A percentile compares a stretch with the other conserved stretches of the same genome.
These are phyloP conservation scores for Bradypodion ventrale DNA, from an alignment of 2,797 vertebrate genomes.

Conservation along the genomic window DNA sequence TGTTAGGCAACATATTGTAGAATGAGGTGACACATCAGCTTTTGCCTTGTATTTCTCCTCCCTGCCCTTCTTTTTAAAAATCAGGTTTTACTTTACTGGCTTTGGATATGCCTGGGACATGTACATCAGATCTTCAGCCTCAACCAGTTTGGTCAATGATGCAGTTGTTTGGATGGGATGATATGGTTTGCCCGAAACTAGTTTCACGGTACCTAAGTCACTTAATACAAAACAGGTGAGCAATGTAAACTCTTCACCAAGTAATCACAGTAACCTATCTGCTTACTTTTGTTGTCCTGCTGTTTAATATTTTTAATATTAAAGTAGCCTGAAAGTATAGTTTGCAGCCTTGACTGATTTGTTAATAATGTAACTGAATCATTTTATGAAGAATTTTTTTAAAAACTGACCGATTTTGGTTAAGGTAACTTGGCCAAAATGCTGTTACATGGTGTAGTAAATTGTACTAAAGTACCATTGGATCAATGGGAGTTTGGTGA, in stretches of 20 bases:
- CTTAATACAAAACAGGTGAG: conserved; percentile 90
- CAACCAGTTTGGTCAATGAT: conserved; percentile 87
- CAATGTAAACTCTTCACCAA: conserved; percentile 1
- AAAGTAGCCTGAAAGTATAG: not conserved
- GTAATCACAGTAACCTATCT: not conserved
- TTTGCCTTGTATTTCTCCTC: not conserved
- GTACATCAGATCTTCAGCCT: conserved; percentile 91
- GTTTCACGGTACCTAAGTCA: conserved; percentile 92
- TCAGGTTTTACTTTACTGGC: conserved; percentile 93
- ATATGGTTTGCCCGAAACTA: conserved; percentile 89
- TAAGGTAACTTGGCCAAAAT: no score
- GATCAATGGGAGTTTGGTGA: no score
- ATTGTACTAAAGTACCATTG: no score
- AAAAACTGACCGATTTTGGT: not conserved
- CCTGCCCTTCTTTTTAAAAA: not conserved
- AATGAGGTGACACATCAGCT: not conserved
- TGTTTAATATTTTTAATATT: not conserved
- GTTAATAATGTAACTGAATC: not conserved
- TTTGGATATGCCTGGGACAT: conserved; percentile 87
- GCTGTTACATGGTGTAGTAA: no score
- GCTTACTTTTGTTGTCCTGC: not conserved
- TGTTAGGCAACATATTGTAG: not conserved
- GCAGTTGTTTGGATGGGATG: conserved; percentile 94
- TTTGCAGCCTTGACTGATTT: not conserved
- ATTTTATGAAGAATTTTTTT: not conserved